A percentile compares a stretch with the other conserved stretches of the same genome.
These are phyloP conservation scores for Gorsachius magnificus DNA, from an alignment of 2,797 vertebrate species.

Conservation along the genomic window DNA sequence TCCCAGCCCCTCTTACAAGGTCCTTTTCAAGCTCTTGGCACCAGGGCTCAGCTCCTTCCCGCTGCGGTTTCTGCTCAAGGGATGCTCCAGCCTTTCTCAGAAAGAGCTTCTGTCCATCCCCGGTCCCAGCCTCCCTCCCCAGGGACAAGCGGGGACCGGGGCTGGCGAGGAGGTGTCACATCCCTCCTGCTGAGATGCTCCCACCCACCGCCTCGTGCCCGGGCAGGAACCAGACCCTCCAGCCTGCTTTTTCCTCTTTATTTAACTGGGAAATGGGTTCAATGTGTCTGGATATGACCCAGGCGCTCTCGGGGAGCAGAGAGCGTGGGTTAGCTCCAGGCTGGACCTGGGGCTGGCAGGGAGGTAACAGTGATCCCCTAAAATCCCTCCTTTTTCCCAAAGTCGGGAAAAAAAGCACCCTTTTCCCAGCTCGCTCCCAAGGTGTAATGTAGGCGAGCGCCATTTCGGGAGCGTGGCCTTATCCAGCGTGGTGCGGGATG, in stretches of 20 bases:
- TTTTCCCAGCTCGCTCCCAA: not conserved
- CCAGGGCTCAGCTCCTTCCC: not conserved
- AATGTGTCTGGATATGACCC: not conserved
- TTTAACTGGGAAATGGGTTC: not conserved
- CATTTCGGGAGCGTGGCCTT: not conserved
- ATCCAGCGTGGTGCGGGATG: accelerated
- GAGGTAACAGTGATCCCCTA: accelerated
- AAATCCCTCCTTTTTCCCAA: not conserved
- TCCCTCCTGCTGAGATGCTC: not conserved
- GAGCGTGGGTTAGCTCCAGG: not conserved
- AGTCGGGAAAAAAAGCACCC: not conserved
- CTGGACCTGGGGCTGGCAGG: not conserved
- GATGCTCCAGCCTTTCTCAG: not conserved
- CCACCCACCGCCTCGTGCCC: accelerated
- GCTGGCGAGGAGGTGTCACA: not conserved
- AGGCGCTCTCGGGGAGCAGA: accelerated
- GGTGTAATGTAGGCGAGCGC: accelerated
- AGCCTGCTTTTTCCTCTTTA: not conserved
- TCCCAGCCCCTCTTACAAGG: not conserved
- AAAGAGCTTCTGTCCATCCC: not conserved
- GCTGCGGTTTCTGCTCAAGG: not conserved
- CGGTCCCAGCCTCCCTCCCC: not conserved
- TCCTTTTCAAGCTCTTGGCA: not conserved
- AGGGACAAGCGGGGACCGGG: not conserved
- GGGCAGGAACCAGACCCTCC: not conserved